Evolutionary conservation across 2,888 invertebrate species (phyloP).

Genomic region (Oxycera nigricornis): DNA sequence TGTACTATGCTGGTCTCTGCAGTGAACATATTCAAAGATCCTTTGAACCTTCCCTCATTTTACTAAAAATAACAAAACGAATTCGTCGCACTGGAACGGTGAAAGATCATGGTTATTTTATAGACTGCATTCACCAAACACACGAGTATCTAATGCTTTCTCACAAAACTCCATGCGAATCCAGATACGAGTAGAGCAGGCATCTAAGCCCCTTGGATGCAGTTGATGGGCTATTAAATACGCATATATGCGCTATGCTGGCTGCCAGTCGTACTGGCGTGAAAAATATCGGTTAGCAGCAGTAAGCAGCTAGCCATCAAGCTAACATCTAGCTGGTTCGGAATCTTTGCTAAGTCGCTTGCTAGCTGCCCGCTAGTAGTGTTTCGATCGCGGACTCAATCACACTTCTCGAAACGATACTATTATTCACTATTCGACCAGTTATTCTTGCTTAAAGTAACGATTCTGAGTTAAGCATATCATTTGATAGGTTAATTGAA

Average conservation of each 20-base stretch:
- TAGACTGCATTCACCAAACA: background rate
- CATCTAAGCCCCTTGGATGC: background rate
- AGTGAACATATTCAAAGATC: too few relatives aligned
- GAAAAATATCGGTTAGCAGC: constrained; percentile 24
- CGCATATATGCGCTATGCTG: background rate
- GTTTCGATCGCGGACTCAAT: constrained; percentile 13
- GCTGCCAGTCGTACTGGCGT: background rate
- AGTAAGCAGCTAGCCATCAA: constrained; percentile 3
- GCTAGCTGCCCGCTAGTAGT: background rate
- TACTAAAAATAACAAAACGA: too few relatives aligned
- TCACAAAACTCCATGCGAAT: too few relatives aligned
- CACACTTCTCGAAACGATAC: too few relatives aligned
- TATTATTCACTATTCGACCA: too few relatives aligned
- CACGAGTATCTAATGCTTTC: background rate
- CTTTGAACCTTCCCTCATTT: too few relatives aligned
- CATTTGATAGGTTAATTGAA: too few relatives aligned
- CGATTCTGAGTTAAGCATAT: too few relatives aligned
- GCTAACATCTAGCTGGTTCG: constrained; percentile 7
- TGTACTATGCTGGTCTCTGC: too few relatives aligned
- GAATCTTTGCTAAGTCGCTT: background rate
- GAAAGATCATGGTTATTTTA: background rate
- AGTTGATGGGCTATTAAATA: background rate
- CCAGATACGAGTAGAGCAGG: too few relatives aligned
- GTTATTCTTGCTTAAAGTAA: too few relatives aligned
- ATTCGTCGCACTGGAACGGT: background rate